These are phyloP conservation scores for Botrylloides violaceus DNA, from an alignment of 23 tunicate species.

Conservation along the genomic window DNA sequence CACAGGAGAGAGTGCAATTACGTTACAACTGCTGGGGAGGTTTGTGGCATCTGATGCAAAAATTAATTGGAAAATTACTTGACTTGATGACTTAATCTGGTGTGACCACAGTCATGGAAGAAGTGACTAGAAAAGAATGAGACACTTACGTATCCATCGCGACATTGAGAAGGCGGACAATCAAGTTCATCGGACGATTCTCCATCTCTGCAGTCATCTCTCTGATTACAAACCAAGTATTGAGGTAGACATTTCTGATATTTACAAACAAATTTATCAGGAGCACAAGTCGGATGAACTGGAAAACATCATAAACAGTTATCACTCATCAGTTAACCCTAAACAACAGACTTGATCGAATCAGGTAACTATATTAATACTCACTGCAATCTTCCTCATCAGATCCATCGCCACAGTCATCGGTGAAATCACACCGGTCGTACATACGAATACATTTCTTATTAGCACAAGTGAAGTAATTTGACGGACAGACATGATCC, in stretches of 20 bases:
- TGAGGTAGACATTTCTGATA: conserved; percentile 42
- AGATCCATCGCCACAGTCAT: conserved; percentile 87
- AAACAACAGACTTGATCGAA: neutral
- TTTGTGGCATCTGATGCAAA: too few relatives aligned
- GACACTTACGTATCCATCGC: conserved; percentile 53
- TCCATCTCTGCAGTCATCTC: conserved; percentile 78
- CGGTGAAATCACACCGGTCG: conserved; percentile 40
- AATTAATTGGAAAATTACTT: too few relatives aligned
- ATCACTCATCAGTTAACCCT: neutral
- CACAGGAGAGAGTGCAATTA: too few relatives aligned
- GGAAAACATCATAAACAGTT: neutral
- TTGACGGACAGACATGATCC: conserved; percentile 48
- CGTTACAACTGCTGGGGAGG: too few relatives aligned
- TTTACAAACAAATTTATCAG: conserved; percentile 53
- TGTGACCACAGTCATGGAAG: too few relatives aligned
- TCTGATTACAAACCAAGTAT: conserved; percentile 35
- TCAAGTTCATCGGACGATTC: conserved; percentile 57
- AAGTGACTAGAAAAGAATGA: neutral
- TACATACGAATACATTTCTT: conserved; percentile 55
- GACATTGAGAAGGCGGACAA: conserved; percentile 39
- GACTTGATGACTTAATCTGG: too few relatives aligned
- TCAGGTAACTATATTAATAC: neutral
- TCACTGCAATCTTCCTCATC: conserved; percentile 66
- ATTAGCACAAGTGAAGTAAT: conserved; percentile 48
- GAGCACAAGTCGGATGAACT: conserved; percentile 42